These are phyloP conservation scores for Rhynchotus rufescens DNA, from an alignment of 2,797 vertebrate genomes.

Conservation along the genomic window DNA sequence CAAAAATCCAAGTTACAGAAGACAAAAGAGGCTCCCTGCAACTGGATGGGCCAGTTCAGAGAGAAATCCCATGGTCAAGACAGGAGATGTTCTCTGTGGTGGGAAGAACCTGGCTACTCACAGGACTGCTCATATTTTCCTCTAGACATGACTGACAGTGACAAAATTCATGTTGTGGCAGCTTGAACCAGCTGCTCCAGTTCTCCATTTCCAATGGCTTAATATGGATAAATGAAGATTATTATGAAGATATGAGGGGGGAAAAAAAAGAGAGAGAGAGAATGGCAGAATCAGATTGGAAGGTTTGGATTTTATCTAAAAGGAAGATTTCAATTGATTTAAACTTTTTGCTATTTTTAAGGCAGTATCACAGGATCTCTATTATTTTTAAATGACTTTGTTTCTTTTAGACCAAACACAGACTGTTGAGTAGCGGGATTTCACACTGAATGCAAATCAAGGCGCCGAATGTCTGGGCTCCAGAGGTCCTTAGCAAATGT, in stretches of 20 bases:
- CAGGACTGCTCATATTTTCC: accelerated
- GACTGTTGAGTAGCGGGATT: constrained; percentile 41
- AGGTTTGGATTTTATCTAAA: neutral
- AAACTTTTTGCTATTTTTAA: neutral
- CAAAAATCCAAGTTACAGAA: neutral
- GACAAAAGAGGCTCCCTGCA: neutral
- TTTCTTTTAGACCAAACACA: constrained; percentile 65
- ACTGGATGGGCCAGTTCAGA: too few species aligned
- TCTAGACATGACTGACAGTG: neutral
- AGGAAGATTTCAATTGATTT: neutral
- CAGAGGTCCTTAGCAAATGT: neutral
- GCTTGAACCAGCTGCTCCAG: neutral
- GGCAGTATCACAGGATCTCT: constrained; percentile 21
- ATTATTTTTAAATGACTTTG: constrained; percentile 65
- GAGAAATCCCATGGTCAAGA: accelerated
- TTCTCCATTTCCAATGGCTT: neutral
- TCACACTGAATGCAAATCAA: constrained; percentile 12
- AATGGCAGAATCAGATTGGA: neutral
- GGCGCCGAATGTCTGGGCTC: neutral
- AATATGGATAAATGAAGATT: neutral
- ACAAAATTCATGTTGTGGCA: neutral
- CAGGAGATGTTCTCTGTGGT: neutral
- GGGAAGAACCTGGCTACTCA: neutral
- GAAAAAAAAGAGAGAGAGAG: neutral
- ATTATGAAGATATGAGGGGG: neutral